These are phyloP conservation scores for Ailurus styani DNA, from an alignment of 2,113 vertebrate species.

Conservation along the genomic window DNA sequence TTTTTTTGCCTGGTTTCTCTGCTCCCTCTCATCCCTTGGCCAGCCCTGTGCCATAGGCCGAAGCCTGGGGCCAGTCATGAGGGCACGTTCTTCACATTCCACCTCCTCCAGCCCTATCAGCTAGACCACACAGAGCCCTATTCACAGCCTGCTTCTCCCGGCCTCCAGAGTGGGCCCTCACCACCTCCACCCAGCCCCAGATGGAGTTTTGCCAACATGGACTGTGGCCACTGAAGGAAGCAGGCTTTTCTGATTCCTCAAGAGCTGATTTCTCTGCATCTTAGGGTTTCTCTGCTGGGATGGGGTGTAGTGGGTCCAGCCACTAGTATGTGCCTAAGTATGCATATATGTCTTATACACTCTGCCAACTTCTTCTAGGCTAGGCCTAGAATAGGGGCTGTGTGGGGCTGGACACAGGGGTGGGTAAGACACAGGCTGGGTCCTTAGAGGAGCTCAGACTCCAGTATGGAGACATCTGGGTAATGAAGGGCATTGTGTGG, in stretches of 20 bases:
- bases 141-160: conserved; percentile 48
- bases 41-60: not conserved
- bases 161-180: conserved; percentile 8
- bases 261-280: not conserved
- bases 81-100: conserved; percentile 69
- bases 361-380: not conserved
- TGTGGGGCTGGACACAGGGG: not conserved
- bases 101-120: conserved; percentile 59
- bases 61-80: conserved; percentile 51
- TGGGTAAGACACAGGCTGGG: not conserved
- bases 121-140: conserved; percentile 47
- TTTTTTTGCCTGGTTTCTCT: not conserved
- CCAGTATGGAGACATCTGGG: not conserved
- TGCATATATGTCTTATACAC: not conserved
- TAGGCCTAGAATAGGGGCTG: not conserved
- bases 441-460: not conserved
- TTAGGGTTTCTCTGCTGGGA: not conserved
- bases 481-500: not conserved
- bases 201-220: not conserved
- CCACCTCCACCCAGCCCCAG: not conserved
- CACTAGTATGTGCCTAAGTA: not conserved
- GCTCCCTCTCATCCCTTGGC: not conserved
- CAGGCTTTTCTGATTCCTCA: not conserved
- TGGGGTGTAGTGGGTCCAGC: not conserved
- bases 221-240: not conserved